Conservation (phyloP, 1,140 invertebrate genomes). For the Anastrepha obliqua region DNA sequence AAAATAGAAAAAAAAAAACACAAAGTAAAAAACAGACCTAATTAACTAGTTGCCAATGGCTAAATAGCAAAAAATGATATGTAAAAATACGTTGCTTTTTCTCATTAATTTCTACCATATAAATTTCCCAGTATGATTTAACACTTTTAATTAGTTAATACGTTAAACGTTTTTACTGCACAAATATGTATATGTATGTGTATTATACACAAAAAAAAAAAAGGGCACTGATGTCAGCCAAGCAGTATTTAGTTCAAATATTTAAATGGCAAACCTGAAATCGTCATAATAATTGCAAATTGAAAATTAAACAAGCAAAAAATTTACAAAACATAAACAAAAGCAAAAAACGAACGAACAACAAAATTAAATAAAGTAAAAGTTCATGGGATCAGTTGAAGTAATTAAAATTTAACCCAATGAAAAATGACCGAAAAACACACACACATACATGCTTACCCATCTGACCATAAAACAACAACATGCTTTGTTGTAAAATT, state of each 20-base stretch:
- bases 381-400: too few species aligned
- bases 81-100: background rate
- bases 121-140: background rate
- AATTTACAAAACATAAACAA: background rate
- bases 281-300: background rate
- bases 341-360: background rate
- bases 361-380: too few species aligned
- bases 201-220: background rate
- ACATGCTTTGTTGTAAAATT: too few species aligned
- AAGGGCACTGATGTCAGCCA: background rate
- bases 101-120: background rate
- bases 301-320: background rate
- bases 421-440: background rate
- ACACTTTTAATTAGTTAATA: background rate
- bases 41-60: background rate
- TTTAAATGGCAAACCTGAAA: slow-evolving; percentile 4
- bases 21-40: background rate
- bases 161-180: too few species aligned
- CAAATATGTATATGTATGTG: background rate
- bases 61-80: background rate
- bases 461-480: too few species aligned
- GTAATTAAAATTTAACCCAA: background rate
- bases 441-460: background rate
- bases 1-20: background rate
- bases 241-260: background rate